Evolutionary conservation across 2,888 invertebrate genomes (phyloP), one percentile per base, ranked within the genome.

Genomic region (Cryptocephalus primarius): DNA sequence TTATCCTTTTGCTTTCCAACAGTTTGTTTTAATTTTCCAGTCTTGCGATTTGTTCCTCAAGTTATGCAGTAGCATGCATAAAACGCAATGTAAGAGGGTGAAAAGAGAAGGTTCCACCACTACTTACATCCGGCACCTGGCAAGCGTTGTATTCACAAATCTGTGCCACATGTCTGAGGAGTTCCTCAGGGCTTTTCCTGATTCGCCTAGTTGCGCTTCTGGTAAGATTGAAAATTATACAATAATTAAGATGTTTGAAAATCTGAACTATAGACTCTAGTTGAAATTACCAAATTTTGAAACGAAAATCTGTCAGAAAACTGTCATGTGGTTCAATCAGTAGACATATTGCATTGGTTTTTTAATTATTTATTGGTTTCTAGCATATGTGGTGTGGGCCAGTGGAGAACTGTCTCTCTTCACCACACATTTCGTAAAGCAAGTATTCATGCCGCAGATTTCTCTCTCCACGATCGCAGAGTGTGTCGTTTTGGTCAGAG

Each of bases 341-440:
- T n/a, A n/a, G n/a, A n/a, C n/a, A n/a, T n/a, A n/a, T n/a, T n/a
- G n/a, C n/a, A n/a, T n/a, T n/a, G n/a, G n/a, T n/a, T n/a, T n/a
- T n/a, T n/a, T n/a, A n/a, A n/a, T n/a, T n/a, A n/a, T n/a, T n/a
- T n/a, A n/a, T n/a, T n/a, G n/a, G n/a, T n/a, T n/a, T n/a, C n/a
- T n/a, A 83, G 87, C 84, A 45, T 84, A 94, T 55, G 81, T 93
- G 51, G 88, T 93, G 6, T 96, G 96, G 96, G 85, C 88, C 54
- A 88, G 88, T 61, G 78, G 81, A 54, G 89, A 91, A 71, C 72
- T 90, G 47, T 83, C 83, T 59, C 77, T 84, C 59, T 79, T 91
- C 62, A 85, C 85, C 58, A 82, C 82, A 56, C 87, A 88, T 70
- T 77, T 90, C 58, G 82, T 86, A 44, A 87, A 88, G 62, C 89